Evolutionary conservation across 1,140 invertebrate genomes (phyloP), one percentile per base, ranked within the genome.

Genomic region (Subanguina moxae): DNA sequence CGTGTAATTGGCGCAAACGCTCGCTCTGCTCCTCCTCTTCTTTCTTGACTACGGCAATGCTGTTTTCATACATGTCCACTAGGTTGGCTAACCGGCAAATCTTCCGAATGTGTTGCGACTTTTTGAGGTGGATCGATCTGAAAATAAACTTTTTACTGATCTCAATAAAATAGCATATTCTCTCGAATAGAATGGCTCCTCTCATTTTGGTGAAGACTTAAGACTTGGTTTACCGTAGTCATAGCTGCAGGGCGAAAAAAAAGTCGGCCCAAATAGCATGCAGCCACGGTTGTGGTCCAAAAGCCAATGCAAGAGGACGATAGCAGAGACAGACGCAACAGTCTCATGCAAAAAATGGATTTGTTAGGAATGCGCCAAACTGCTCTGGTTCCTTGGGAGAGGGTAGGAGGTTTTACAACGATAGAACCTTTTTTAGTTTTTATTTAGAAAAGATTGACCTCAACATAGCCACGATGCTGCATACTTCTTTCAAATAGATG

Each of bases 61-160:
- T 63, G 27, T 45, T 13, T 32, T 62, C 62, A 45, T 77, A 76
- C 59, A 76, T 64, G 1, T 80, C 65, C 15, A 80, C 76, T 11
- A 77, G 58, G 59, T 76, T 80, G 17, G 69, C 73, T 11, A 77
- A 42, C 21, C 76, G 77, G 19, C 77, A 76, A 23, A 77, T 67
- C 28, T 57, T 30, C 13, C 67, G 19, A 17, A 76, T 64, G 45
- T 73, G 70, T 23, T 76, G 59, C 0, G 73, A 56, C 43, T 77
- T 77, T 57, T 70, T 62, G n/a, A 77, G 42, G 56, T 80, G 63
- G 42, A 77, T 57, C 15, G 70, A 46, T 57, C 73, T 75, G 43
- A 77, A 74, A 62, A 38, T 38, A 3, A 38, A 38, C 11, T 38
- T 38, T 38, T 38, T 38, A 38, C 32, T 38, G 11, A 38, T 38